These are phyloP conservation scores for Manduca sexta DNA, from an alignment of 1,140 invertebrate genomes.

Conservation along the genomic window DNA sequence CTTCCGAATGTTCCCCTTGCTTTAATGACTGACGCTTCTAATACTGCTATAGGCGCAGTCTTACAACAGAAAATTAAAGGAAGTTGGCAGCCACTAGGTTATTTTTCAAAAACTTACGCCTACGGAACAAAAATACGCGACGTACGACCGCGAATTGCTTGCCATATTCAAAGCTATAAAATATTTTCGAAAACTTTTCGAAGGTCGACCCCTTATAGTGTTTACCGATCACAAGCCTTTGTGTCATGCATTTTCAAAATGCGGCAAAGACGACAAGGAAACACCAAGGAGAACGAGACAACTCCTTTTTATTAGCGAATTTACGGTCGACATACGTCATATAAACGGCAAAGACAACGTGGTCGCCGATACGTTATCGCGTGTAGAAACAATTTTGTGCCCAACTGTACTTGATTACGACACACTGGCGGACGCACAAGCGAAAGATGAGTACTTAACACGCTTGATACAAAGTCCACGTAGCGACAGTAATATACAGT, in stretches of 20 bases:
- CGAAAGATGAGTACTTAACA: not conserved
- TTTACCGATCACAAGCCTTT: no score
- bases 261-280: constrained; percentile 14
- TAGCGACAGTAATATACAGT: no score
- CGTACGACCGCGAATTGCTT: not conserved
- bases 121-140: not conserved
- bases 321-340: constrained; percentile 17
- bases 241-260: constrained; percentile 29
- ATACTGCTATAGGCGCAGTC: not conserved
- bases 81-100: not conserved
- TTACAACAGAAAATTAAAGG: not conserved
- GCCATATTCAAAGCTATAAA: not conserved
- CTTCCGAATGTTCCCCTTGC: not conserved
- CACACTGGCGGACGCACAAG: not conserved
- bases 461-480: not conserved
- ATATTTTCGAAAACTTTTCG: not conserved
- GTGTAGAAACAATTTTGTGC: not conserved
- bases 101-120: not conserved
- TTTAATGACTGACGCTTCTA: not conserved
- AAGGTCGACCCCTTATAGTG: constrained; percentile 3
- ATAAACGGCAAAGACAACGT: constrained; percentile 13
- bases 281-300: constrained; percentile 17
- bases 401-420: constrained; percentile 2
- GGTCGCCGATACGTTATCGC: not conserved
- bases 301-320: constrained; percentile 17